Percentiles rank a stretch among this genome's conserved stretches.
These are phyloP conservation scores for Leptobrachium ailaonicum DNA, from an alignment of 2,113 vertebrate species.

Conservation along the genomic window DNA sequence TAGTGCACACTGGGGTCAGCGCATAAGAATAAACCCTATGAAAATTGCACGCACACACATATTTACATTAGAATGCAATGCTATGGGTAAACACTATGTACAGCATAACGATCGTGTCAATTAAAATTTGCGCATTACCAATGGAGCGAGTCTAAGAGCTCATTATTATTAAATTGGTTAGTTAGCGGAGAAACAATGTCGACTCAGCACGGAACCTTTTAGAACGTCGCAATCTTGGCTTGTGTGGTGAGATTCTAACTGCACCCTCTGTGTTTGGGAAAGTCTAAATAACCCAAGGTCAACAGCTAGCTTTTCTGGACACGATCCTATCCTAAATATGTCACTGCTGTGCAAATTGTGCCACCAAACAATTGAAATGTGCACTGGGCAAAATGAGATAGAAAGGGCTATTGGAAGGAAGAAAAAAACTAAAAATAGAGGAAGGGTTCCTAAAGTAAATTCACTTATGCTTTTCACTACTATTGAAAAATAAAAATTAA, in stretches of 20 bases:
- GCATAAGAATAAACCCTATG: no score
- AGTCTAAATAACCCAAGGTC: not conserved
- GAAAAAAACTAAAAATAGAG: no score
- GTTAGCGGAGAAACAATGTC: conserved; percentile 20
- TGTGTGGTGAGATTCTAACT: not conserved
- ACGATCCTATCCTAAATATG: not conserved
- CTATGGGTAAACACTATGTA: conserved; percentile 16
- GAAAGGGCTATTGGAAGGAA: no score
- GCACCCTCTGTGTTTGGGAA: not conserved
- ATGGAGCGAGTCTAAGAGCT: conserved; percentile 18
- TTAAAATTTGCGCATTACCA: conserved; percentile 27
- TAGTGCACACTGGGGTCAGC: no score
- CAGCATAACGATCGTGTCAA: conserved; percentile 1
- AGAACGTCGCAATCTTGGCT: conserved; percentile 4
- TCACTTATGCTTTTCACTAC: no score
- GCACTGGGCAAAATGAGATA: no score
- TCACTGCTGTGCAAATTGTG: not conserved
- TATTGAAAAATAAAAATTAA: no score
- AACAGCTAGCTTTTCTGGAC: conserved; percentile 1
- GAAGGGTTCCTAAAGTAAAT: no score
- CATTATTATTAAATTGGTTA: conserved; percentile 36
- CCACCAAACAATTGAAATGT: not conserved
- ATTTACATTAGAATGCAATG: conserved; percentile 7
- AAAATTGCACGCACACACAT: no score
- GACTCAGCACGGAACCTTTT: conserved; percentile 8